These are phyloP conservation scores for Corbicula japonica DNA, from an alignment of 2,888 invertebrate species.

Conservation along the genomic window DNA sequence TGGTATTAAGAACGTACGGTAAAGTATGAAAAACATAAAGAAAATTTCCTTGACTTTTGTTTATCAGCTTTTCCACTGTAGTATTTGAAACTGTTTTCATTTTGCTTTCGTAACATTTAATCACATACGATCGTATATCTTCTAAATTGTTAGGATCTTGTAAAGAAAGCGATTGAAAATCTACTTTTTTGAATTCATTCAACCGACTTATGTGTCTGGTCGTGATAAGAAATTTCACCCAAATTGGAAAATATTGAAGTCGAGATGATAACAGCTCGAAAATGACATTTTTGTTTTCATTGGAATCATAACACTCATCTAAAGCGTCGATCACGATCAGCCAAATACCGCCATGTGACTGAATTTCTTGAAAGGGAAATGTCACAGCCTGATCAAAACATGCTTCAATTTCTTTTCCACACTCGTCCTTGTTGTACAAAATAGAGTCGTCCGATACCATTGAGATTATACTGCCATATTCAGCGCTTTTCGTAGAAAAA, in stretches of 20 bases:
- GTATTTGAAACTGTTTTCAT: neutral
- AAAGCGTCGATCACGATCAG: conserved; percentile 33
- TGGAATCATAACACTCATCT: conserved; percentile 28
- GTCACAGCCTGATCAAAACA: conserved; percentile 40
- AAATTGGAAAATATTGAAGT: conserved; percentile 13
- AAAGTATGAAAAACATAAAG: too few relatives aligned
- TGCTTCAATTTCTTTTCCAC: conserved; percentile 29
- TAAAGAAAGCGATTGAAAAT: neutral
- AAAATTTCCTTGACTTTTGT: too few relatives aligned
- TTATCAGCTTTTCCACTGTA: neutral
- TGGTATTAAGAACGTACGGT: neutral
- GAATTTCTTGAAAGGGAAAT: conserved; percentile 16
- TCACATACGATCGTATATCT: too few relatives aligned
- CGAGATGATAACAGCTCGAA: conserved; percentile 1
- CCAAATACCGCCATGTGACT: neutral
- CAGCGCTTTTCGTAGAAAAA: conserved; percentile 25
- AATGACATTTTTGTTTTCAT: conserved; percentile 11
- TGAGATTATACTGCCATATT: conserved; percentile 38
- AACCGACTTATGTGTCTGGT: conserved; percentile 14
- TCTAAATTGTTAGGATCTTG: neutral
- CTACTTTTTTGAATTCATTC: neutral
- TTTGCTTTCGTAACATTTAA: too few relatives aligned
- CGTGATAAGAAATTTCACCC: conserved; percentile 32
- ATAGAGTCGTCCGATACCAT: conserved; percentile 7
- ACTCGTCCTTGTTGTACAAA: conserved; percentile 13